phyloP scores from a whole-genome alignment of 1,140 invertebrate species.

The Drosophila novamexicana region DNA sequence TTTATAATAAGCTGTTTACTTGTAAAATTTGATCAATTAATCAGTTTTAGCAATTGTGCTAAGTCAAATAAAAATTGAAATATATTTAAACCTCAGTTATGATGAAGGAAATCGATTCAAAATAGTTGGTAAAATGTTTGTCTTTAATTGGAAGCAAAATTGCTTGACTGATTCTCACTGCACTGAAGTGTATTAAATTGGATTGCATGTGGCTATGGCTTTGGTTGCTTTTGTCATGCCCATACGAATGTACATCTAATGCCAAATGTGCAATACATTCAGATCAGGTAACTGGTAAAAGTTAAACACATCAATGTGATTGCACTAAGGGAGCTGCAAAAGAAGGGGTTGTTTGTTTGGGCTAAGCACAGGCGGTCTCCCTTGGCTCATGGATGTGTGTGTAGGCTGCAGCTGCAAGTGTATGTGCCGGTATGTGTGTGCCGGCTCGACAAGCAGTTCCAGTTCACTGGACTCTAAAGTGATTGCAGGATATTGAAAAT shows the following conservation, averaged over 20 bases:
- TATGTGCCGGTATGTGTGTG: constrained; percentile 1
- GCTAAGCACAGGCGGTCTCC: no score
- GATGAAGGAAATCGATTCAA: background rate
- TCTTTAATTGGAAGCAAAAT: background rate
- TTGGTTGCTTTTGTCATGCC: no score
- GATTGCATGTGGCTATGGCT: background rate
- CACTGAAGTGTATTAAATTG: background rate
- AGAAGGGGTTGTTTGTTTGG: no score
- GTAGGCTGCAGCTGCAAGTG: background rate
- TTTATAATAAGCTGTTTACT: no score
- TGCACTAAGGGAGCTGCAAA: background rate
- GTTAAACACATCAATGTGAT: background rate
- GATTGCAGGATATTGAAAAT: constrained; percentile 44
- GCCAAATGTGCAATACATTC: background rate
- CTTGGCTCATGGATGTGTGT: background rate
- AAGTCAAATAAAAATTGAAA: background rate
- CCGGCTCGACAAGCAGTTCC: constrained; percentile 57
- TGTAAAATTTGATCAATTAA: no score
- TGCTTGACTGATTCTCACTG: background rate
- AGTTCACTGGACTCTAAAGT: constrained; percentile 74
- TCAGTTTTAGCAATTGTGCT: no score
- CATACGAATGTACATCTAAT: background rate
- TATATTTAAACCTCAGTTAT: background rate
- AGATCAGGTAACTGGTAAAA: background rate
- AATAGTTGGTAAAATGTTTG: background rate